Conservation (phyloP, 2,797 vertebrate species). For the Fratercula arctica region DNA sequence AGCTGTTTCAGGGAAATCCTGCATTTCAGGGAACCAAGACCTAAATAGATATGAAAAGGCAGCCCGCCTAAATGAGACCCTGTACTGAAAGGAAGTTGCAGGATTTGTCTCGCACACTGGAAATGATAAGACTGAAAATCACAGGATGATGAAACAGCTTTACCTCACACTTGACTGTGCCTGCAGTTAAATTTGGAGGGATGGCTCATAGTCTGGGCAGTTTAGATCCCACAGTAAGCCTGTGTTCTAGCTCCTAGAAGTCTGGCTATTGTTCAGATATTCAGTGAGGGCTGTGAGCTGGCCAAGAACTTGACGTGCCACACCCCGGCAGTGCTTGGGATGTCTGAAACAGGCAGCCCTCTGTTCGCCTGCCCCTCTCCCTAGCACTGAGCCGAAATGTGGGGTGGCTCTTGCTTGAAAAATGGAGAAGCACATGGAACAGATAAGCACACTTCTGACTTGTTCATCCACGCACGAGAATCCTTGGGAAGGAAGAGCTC, state of each 20-base stretch:
- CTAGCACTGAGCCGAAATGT: neutral
- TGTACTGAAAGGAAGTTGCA: conserved; percentile 16
- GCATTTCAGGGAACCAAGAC: neutral
- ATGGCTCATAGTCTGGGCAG: conserved; percentile 70
- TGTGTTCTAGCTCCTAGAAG: conserved; percentile 57
- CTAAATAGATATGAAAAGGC: neutral
- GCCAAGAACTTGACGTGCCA: conserved; percentile 23
- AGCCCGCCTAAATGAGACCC: neutral
- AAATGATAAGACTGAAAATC: conserved; percentile 33
- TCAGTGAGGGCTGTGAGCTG: conserved; percentile 14
- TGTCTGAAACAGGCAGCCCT: neutral
- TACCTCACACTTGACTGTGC: conserved; percentile 39
- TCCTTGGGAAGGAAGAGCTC: neutral
- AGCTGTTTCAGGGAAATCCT: conserved; percentile 29
- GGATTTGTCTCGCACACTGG: conserved; percentile 5
- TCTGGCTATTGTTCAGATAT: conserved; percentile 51
- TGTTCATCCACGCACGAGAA: neutral
- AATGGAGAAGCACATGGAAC: neutral
- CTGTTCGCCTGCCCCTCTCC: neutral
- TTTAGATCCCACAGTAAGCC: conserved; percentile 35
- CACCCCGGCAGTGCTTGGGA: conserved; percentile 7
- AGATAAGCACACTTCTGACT: neutral
- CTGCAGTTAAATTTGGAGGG: conserved; percentile 65
- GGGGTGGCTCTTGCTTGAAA: neutral
- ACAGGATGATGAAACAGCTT: conserved; percentile 43